Evolutionary conservation across 2,113 vertebrate species (phyloP).

Genomic region (Rallus limicola): DNA sequence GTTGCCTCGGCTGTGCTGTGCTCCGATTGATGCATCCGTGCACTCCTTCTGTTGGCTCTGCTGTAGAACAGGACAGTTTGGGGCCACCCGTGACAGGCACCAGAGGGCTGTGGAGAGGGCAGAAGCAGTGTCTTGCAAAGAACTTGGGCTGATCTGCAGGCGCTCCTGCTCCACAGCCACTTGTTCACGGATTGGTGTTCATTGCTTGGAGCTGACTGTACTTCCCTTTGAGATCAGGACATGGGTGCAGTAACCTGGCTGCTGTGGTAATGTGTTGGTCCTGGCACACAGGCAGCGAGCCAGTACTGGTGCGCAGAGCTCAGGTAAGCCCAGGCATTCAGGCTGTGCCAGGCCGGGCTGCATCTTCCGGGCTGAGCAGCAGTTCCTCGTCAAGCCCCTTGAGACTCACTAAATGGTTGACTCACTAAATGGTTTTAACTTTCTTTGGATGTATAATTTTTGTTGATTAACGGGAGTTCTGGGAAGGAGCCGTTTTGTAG

Average conservation of each 20-base stretch:
- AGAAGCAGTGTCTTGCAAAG: not conserved
- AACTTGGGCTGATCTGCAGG: not conserved
- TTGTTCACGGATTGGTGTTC: not conserved
- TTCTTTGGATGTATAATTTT: slow-evolving; percentile 53
- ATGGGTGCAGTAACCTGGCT: slow-evolving; percentile 19
- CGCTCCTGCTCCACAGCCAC: not conserved
- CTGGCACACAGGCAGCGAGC: slow-evolving; percentile 19
- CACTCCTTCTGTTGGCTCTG: fast-evolving
- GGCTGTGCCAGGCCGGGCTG: not conserved
- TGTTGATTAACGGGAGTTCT: slow-evolving; percentile 66
- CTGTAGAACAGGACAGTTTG: not conserved
- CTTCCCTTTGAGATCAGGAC: slow-evolving; percentile 32
- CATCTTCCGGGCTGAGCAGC: slow-evolving; percentile 48
- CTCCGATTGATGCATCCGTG: fast-evolving
- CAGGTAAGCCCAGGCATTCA: slow-evolving; percentile 21
- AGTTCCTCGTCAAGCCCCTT: not conserved
- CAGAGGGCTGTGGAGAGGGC: not conserved
- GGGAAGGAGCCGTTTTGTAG: slow-evolving; percentile 50
- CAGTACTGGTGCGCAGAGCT: not conserved
- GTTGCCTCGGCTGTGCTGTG: fast-evolving
- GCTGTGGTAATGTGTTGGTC: not conserved
- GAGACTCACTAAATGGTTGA: slow-evolving; percentile 23
- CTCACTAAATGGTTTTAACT: slow-evolving; percentile 15
- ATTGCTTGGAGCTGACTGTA: not conserved
- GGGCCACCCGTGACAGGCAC: not conserved